These are phyloP conservation scores for Dynastes grantii DNA, from an alignment of 2,888 invertebrate species.

Conservation along the genomic window DNA sequence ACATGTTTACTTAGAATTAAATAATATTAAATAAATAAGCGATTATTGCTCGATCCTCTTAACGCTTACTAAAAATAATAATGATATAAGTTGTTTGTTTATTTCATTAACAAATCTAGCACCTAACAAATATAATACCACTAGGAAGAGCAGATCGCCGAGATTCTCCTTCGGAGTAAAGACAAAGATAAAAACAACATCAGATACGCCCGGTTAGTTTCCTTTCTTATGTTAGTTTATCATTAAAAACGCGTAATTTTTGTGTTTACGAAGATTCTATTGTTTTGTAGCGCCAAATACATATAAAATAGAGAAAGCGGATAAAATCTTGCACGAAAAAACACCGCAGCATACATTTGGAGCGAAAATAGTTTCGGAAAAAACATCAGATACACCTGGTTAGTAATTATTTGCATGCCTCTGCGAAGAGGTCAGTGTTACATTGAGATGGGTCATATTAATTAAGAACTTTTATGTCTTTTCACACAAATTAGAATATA, in stretches of 20 bases:
- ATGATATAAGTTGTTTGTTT: conserved; percentile 40
- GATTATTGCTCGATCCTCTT: conserved; percentile 14
- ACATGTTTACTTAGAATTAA: too few relatives aligned
- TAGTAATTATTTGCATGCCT: conserved; percentile 65
- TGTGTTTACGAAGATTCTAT: not conserved
- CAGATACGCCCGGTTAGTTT: conserved; percentile 63
- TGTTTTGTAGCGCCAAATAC: conserved; percentile 71
- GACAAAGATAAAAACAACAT: conserved; percentile 70
- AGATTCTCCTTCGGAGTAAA: conserved; percentile 75
- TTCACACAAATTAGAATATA: too few relatives aligned
- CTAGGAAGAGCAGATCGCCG: conserved; percentile 51
- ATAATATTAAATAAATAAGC: conserved; percentile 21
- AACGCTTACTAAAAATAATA: conserved; percentile 42
- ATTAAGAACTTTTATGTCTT: too few relatives aligned
- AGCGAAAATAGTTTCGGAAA: conserved; percentile 72
- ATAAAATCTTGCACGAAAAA: conserved; percentile 73
- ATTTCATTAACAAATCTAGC: conserved; percentile 58
- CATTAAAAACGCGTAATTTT: not conserved
- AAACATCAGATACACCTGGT: conserved; percentile 75
- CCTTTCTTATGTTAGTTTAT: conserved; percentile 22
- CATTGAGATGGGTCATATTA: too few relatives aligned
- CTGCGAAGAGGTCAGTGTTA: too few relatives aligned
- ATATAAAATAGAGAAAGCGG: conserved; percentile 73
- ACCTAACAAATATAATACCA: conserved; percentile 66
- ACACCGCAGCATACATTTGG: conserved; percentile 78